A percentile compares a stretch with the other conserved stretches of the same genome.
Conservation (phyloP, 2,797 vertebrate species). For the Peromyscus aztecus region DNA sequence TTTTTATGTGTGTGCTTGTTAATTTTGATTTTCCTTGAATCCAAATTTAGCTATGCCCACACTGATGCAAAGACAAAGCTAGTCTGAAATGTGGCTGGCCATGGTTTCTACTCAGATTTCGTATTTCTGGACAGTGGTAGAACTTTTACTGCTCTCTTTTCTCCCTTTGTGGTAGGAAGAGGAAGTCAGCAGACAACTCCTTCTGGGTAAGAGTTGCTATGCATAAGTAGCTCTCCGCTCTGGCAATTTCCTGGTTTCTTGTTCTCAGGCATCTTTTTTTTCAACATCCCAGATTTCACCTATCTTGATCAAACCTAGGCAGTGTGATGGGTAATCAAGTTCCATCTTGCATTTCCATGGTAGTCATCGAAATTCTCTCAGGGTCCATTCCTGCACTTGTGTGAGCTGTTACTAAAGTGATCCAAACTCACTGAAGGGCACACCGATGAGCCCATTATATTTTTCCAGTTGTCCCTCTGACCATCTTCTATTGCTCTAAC, state of each 20-base stretch:
- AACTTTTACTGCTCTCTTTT: not conserved
- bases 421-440: not conserved
- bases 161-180: not conserved
- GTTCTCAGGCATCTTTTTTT: not conserved
- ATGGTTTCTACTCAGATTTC: not conserved
- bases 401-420: not conserved
- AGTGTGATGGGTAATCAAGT: not conserved
- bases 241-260: not conserved
- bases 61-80: constrained; percentile 27
- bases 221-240: not conserved
- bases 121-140: not conserved
- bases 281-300: not conserved
- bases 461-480: not conserved
- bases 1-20: not conserved
- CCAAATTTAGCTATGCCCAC: constrained; percentile 17
- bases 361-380: not conserved
- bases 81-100: not conserved
- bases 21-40: constrained; percentile 40
- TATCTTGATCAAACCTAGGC: not conserved
- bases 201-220: not conserved
- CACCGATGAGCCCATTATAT: not conserved
- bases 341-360: not conserved
- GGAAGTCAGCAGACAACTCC: not conserved
- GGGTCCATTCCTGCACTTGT: not conserved
- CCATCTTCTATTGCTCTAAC: not conserved